A percentile compares a stretch with the other conserved stretches of the same genome.
phyloP scores from a whole-genome alignment of 2,113 vertebrate genomes.

The Procavia capensis region DNA sequence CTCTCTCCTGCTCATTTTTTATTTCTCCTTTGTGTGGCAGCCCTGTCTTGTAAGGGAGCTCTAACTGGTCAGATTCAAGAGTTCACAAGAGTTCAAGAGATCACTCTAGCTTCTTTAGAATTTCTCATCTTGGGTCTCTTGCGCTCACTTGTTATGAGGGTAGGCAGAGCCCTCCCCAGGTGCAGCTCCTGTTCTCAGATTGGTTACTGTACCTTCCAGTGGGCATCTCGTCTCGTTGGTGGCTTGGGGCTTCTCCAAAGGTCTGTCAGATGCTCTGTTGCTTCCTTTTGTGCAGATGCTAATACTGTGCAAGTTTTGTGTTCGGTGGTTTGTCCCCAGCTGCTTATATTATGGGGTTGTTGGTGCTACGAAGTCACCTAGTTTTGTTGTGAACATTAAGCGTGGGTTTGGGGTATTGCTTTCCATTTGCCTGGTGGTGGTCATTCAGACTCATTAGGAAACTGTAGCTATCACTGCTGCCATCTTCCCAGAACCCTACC shows the following conservation, averaged over 20 bases:
- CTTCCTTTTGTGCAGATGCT: constrained; percentile 1
- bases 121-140: background rate
- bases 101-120: background rate
- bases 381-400: constrained; percentile 40
- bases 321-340: background rate
- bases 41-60: background rate
- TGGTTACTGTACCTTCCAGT: background rate
- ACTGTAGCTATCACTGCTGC: background rate
- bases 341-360: background rate
- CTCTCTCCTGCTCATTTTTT: background rate
- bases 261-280: background rate
- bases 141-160: background rate
- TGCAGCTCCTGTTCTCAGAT: background rate
- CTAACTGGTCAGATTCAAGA: background rate
- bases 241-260: background rate
- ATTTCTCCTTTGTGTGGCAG: background rate
- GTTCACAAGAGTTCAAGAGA: background rate
- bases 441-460: constrained; percentile 21
- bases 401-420: background rate
- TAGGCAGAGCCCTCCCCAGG: background rate
- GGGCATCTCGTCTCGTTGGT: background rate
- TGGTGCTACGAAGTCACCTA: background rate
- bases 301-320: background rate
- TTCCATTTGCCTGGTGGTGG: background rate
- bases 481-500: background rate